Conservation (phyloP, 2,888 invertebrate genomes). For the Lacanobia oleracea region DNA sequence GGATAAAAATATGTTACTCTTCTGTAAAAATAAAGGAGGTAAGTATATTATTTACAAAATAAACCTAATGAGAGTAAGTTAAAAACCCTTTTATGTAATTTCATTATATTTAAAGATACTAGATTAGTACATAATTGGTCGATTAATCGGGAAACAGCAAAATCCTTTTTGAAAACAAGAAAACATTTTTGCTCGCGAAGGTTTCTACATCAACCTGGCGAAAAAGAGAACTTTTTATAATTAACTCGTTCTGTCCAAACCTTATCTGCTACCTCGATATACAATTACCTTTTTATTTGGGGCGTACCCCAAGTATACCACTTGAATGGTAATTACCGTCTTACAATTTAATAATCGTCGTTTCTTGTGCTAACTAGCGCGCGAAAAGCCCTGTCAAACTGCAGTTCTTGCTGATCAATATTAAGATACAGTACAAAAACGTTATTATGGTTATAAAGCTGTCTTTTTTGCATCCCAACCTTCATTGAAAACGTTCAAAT, state of each 20-base stretch:
- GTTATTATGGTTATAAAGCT: conserved; percentile 43
- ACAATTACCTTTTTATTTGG: conserved; percentile 62
- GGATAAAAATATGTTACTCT: not conserved
- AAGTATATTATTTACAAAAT: no score
- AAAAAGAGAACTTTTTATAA: conserved; percentile 50
- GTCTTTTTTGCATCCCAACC: conserved; percentile 24
- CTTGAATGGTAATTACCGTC: conserved; percentile 51
- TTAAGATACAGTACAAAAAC: conserved; percentile 44
- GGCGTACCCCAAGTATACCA: conserved; percentile 47
- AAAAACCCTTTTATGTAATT: not conserved
- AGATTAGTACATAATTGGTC: not conserved
- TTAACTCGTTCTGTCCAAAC: conserved; percentile 50
- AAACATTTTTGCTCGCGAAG: not conserved
- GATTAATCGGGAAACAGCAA: not conserved
- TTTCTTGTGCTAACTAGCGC: conserved; percentile 38
- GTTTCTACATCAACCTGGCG: conserved; percentile 7
- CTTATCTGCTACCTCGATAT: conserved; percentile 50
- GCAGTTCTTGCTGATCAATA: conserved; percentile 53
- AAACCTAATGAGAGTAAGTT: not conserved
- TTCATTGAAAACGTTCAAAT: conserved; percentile 39
- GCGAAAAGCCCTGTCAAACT: conserved; percentile 41
- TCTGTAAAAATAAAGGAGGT: not conserved
- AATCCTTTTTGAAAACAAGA: not conserved
- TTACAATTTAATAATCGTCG: conserved; percentile 54
- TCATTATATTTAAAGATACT: not conserved